Conservation (phyloP, 2,113 vertebrate genomes). For the Balaeniceps rex region DNA sequence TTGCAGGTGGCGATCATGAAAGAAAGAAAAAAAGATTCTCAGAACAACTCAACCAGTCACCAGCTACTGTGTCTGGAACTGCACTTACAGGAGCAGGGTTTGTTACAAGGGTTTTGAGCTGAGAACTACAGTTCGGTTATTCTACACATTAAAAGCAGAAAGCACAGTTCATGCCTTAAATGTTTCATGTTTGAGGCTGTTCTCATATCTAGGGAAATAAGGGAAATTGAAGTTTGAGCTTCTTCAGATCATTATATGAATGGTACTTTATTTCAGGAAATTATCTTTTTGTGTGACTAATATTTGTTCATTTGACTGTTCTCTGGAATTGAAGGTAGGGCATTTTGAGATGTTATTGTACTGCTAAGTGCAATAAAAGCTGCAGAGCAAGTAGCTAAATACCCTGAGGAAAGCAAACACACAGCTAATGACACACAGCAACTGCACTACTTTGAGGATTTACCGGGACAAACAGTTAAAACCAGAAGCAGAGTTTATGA, state of each 20-base stretch:
- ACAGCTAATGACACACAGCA: constrained; percentile 11
- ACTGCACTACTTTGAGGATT: neutral
- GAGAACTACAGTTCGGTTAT: neutral
- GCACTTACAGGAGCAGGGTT: neutral
- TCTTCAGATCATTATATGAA: neutral
- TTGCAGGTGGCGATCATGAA: neutral
- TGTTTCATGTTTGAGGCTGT: neutral
- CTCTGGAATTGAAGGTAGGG: constrained; percentile 5
- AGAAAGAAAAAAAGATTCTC: neutral
- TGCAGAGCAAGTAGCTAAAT: constrained; percentile 27
- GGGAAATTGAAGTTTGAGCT: neutral
- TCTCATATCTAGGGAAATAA: neutral
- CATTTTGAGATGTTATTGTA: constrained; percentile 22
- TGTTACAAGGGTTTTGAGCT: neutral
- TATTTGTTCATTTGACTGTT: neutral
- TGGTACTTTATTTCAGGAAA: constrained; percentile 18
- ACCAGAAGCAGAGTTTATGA: neutral
- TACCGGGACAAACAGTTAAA: neutral
- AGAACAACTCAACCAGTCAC: neutral
- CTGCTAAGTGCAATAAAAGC: constrained; percentile 43
- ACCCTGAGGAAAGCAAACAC: constrained; percentile 34
- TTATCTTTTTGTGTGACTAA: constrained; percentile 5
- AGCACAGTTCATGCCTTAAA: neutral
- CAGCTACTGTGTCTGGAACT: neutral
- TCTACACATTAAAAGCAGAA: neutral